Conservation (phyloP, 2,797 vertebrate species). For the Rhodeus uyekii region DNA sequence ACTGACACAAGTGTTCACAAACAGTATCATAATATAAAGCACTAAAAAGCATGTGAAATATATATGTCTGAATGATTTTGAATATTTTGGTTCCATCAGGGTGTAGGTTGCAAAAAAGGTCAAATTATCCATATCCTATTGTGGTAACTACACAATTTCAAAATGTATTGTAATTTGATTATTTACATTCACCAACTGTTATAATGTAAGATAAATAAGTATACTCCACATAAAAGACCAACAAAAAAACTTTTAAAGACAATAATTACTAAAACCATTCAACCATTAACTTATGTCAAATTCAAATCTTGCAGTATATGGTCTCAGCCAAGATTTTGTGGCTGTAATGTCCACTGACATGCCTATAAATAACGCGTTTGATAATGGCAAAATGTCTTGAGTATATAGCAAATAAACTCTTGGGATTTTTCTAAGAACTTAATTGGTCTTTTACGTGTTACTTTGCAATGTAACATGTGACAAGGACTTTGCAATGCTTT, state of each 20-base stretch:
- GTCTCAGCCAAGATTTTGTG: neutral
- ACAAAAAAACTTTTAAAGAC: neutral
- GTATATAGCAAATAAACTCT: neutral
- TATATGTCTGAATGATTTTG: conserved; percentile 26
- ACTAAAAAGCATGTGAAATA: conserved; percentile 26
- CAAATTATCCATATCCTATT: conserved; percentile 6
- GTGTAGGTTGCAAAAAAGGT: conserved; percentile 1
- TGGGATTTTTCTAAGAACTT: neutral
- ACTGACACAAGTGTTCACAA: conserved; percentile 31
- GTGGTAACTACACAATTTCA: neutral
- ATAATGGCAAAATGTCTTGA: neutral
- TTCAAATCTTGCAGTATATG: neutral
- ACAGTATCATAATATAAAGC: conserved; percentile 23
- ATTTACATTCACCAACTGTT: neutral
- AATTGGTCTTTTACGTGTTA: neutral
- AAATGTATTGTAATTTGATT: neutral
- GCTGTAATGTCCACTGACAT: neutral
- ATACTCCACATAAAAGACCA: neutral
- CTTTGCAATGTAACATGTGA: no score
- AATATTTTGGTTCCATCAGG: conserved; percentile 20
- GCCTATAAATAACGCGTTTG: conserved; percentile 2
- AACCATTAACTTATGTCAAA: neutral
- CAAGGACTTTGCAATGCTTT: no score
- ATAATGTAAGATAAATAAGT: neutral
- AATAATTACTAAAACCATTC: neutral